A percentile compares a stretch with the other conserved stretches of the same genome.
Conservation (phyloP, 2,888 invertebrate species). For the Furcula furcula region DNA sequence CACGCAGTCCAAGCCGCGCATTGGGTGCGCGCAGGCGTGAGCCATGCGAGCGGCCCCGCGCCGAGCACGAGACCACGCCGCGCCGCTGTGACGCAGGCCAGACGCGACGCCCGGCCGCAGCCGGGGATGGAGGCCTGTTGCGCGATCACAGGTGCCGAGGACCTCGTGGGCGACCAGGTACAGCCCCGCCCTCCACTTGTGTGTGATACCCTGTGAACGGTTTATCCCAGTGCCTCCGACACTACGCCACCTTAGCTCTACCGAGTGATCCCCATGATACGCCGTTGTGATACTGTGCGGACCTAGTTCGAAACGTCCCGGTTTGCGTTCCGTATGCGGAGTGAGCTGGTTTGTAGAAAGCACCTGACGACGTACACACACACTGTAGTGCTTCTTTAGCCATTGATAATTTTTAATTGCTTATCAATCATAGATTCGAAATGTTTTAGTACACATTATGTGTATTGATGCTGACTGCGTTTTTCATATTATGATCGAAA, state of each 20-base stretch:
- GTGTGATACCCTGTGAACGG: slow-evolving; percentile 14
- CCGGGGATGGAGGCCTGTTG: slow-evolving; percentile 79
- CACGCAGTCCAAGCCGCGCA: slow-evolving; percentile 56
- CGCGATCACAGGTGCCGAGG: slow-evolving; percentile 72
- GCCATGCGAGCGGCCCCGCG: slow-evolving; percentile 37
- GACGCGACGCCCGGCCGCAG: slow-evolving; percentile 52
- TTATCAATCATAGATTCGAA: no score
- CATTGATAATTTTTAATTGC: no score
- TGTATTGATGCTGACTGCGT: no score
- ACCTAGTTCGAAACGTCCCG: slow-evolving; percentile 15
- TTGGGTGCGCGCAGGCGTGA: slow-evolving; percentile 56
- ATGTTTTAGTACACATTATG: no score
- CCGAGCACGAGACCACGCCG: slow-evolving; percentile 30
- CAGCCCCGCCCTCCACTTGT: slow-evolving; percentile 24
- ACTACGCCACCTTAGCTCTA: slow-evolving; percentile 10
- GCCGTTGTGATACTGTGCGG: slow-evolving; percentile 27
- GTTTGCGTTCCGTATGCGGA: slow-evolving; percentile 28
- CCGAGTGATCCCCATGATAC: slow-evolving; percentile 25
- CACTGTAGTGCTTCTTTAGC: no score
- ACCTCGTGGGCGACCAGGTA: slow-evolving; percentile 79
- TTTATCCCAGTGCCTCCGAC: slow-evolving; percentile 2
- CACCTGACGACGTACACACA: slow-evolving; percentile 8
- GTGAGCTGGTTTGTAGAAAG: slow-evolving; percentile 43
- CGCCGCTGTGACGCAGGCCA: slow-evolving; percentile 36
- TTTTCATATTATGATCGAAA: no score